Evolutionary conservation across 2,797 vertebrate species (phyloP).

Genomic region (Rousettus madagascariensis): DNA sequence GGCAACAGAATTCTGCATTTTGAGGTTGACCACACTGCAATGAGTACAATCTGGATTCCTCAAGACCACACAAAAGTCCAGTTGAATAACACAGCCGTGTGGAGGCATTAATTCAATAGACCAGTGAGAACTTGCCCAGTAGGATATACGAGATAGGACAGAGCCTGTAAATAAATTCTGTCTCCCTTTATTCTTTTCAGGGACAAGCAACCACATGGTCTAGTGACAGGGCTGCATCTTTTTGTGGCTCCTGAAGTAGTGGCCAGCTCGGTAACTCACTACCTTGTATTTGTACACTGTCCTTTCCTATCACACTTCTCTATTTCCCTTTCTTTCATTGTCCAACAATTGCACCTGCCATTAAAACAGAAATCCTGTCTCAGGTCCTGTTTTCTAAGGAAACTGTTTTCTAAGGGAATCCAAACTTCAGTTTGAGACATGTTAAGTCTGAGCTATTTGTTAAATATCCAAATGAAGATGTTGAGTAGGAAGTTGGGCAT

Average conservation of each 20-base stretch:
- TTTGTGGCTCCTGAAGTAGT: neutral
- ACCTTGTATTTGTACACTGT: neutral
- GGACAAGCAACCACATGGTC: neutral
- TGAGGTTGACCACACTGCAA: neutral
- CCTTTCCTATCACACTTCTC: neutral
- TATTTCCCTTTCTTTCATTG: neutral
- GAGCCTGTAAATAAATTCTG: neutral
- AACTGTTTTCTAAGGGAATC: neutral
- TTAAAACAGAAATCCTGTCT: neutral
- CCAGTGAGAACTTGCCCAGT: neutral
- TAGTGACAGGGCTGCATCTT: neutral
- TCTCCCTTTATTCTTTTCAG: neutral
- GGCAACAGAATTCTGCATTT: neutral
- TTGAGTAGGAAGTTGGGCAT: neutral
- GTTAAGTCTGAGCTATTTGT: neutral
- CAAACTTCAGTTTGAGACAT: neutral
- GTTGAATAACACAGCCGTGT: neutral
- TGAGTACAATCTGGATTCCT: neutral
- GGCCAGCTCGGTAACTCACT: neutral
- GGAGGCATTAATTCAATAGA: neutral
- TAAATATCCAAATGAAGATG: neutral
- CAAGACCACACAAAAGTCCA: neutral
- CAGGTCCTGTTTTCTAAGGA: neutral
- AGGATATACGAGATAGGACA: neutral
- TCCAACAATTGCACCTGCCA: neutral